Conservation (phyloP, 2,797 vertebrate species). For the Nasua narica region DNA sequence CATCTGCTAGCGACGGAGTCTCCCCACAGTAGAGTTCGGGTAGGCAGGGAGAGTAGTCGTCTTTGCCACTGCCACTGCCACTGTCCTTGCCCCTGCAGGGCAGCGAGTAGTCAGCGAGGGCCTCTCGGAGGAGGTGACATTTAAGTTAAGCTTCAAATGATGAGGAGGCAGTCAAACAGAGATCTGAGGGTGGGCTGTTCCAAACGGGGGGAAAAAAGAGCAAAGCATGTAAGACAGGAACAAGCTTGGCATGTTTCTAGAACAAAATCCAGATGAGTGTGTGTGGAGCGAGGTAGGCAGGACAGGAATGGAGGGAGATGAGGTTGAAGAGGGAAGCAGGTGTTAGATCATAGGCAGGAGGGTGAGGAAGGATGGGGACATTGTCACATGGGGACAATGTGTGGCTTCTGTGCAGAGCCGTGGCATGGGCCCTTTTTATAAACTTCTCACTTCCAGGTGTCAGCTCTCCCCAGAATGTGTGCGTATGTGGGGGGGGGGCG, state of each 20-base stretch:
- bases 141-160: conserved; percentile 27
- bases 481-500: not conserved
- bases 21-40: not conserved
- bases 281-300: not conserved
- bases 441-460: not conserved
- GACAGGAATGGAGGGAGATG: not conserved
- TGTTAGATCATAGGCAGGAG: not conserved
- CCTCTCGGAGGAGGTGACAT: conserved; percentile 47
- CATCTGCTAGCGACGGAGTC: not conserved
- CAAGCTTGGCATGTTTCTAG: not conserved
- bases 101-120: not conserved
- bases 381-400: not conserved
- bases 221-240: not conserved
- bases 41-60: not conserved
- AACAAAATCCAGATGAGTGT: not conserved
- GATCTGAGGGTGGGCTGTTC: not conserved
- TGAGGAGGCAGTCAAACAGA: not conserved
- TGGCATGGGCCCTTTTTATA: not conserved
- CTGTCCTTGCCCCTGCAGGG: not conserved
- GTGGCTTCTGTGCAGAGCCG: not conserved
- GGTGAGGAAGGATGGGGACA: not conserved
- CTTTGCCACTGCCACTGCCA: not conserved
- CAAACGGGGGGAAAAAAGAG: not conserved
- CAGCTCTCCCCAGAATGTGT: not conserved
- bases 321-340: not conserved